A percentile compares a stretch with the other conserved stretches of the same genome.
phyloP scores from a whole-genome alignment of 2,113 vertebrate genomes.

The Sigmodon hispidus region DNA sequence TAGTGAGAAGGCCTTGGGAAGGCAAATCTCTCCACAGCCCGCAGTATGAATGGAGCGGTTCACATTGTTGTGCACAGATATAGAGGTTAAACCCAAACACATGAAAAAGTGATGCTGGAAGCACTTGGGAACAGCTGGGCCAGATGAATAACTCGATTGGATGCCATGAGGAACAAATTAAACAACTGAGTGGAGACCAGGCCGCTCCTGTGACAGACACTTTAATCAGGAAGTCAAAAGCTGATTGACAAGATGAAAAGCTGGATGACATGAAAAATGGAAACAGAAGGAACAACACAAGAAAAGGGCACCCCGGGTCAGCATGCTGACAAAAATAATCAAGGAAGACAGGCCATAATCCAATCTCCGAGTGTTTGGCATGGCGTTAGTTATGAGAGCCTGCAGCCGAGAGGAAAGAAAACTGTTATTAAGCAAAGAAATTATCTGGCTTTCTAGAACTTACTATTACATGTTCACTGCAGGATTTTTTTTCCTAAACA shows the following conservation, averaged over 20 bases:
- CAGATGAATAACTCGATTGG: conserved; percentile 91
- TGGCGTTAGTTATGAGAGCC: conserved; percentile 87
- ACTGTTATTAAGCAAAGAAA: conserved; percentile 89
- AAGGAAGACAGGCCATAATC: conserved; percentile 90
- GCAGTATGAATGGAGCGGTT: conserved; percentile 88
- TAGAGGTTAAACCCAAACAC: conserved; percentile 91
- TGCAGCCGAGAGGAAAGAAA: conserved; percentile 89
- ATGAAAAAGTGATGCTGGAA: conserved; percentile 88
- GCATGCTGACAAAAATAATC: conserved; percentile 92
- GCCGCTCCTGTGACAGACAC: conserved; percentile 90
- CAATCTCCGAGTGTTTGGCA: conserved; percentile 89
- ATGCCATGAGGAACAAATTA: conserved; percentile 93
- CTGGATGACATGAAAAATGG: conserved; percentile 93
- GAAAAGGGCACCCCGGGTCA: conserved; percentile 90
- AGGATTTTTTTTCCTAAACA: conserved; percentile 68
- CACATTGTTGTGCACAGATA: conserved; percentile 86
- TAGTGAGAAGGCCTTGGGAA: conserved; percentile 82
- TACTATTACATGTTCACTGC: conserved; percentile 74
- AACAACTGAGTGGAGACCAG: conserved; percentile 89
- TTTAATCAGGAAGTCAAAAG: conserved; percentile 93
- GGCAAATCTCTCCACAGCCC: conserved; percentile 82
- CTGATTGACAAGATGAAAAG: conserved; percentile 94
- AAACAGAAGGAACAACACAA: conserved; percentile 92
- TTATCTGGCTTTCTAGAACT: conserved; percentile 85
- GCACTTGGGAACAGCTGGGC: conserved; percentile 91